Base-by-base conservation (phyloP, 2,113 vertebrate genomes). In the Geococcyx californianus region DNA sequence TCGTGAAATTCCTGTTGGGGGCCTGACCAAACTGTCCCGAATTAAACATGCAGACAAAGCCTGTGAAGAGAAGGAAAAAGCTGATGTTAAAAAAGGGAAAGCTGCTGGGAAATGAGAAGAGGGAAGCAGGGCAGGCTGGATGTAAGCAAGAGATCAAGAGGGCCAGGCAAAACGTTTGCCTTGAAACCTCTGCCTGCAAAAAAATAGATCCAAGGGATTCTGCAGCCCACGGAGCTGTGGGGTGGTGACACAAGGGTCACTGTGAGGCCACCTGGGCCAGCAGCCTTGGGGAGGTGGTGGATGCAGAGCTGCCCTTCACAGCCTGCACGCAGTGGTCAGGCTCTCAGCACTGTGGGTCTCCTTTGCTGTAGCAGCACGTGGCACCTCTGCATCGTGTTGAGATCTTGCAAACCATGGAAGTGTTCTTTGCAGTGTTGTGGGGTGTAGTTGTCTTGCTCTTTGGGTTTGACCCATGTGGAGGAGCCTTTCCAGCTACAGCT, bases 271-370 rank as follows among this genome's bases (percentile, higher is more conserved):
- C 9, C 3, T 5, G n/a, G 64, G 8, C 42, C 36, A 28, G 59
- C 23, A 19, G 29, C 75, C 13, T 1, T 3, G n/a, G 40, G 16
- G 17, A 4, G 7, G 16, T 9, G 26, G 26, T 20, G 63, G 33
- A 3, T 11, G 36, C 29, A 9, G 66, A 12, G 45, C 15, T 4
- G 7, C 3, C 66, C 79, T 60, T 40, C 34, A 4, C 14, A 21
- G 17, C 64, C 42, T n/a, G 52, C 10, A 1, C 42, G 33, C 4
- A 1, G 77, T 18, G 5, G 3, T 7, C 26, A 0, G 6, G 42
- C 3, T 6, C 44, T 24, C 34, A 3, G 28, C 44, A 8, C 44
- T 16, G 17, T 4, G 16, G 17, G 40, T 16, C 47, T 25, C 16
- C n/a, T 31, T 29, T 26, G 36, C 23, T 42, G 56, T 9, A 9